Evolutionary conservation across 35 echinoderm and acorn worm genomes (phyloP).

Genomic region (Ptychodera flava): DNA sequence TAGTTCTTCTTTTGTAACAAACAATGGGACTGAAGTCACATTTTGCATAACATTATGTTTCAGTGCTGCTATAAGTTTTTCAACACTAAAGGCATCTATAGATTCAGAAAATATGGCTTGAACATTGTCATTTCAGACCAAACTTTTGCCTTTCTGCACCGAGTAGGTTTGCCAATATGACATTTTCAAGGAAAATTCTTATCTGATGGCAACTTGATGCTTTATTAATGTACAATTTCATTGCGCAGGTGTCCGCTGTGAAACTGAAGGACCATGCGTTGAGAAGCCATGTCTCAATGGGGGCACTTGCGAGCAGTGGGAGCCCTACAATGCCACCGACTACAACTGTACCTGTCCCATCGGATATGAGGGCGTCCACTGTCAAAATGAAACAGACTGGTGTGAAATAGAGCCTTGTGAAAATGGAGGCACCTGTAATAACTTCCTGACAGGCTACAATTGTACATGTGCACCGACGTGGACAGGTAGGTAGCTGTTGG

Average conservation of each 20-base stretch:
- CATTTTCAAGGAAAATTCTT: too few species aligned
- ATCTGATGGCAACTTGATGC: too few species aligned
- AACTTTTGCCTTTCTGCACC: too few species aligned
- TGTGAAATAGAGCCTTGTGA: slow-evolving; percentile 35
- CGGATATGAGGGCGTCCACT: background rate
- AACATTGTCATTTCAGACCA: too few species aligned
- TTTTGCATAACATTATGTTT: too few species aligned
- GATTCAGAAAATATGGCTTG: too few species aligned
- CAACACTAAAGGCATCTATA: too few species aligned
- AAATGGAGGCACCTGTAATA: slow-evolving; percentile 47
- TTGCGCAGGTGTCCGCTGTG: background rate
- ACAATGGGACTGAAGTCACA: too few species aligned
- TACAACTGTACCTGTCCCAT: background rate
- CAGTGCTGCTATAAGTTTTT: too few species aligned
- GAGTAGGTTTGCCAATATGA: too few species aligned
- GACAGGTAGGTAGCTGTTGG: slow-evolving; percentile 17
- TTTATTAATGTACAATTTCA: too few species aligned
- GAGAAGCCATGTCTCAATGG: background rate
- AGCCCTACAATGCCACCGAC: background rate
- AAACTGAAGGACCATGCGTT: background rate
- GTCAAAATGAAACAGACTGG: background rate
- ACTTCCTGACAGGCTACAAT: slow-evolving; percentile 38
- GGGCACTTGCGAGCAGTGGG: background rate
- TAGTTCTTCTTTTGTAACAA: too few species aligned
- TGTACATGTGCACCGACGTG: slow-evolving; percentile 34